phyloP scores from a whole-genome alignment of 2,113 vertebrate species.

The Suncus etruscus region DNA sequence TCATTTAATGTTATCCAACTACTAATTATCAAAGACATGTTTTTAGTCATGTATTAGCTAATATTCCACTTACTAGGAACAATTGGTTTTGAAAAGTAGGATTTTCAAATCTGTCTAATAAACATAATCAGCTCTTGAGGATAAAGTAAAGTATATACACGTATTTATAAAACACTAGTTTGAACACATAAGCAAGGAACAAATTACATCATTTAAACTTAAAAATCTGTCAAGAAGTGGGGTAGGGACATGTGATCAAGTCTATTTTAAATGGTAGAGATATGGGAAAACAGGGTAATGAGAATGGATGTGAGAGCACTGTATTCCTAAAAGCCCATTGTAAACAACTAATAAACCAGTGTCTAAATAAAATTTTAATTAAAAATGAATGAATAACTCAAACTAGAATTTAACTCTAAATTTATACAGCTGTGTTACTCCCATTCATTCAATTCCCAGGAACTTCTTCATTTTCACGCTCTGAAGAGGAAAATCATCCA shows the following conservation, averaged over 20 bases:
- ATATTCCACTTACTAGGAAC: background rate
- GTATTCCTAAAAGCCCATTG: too few species aligned
- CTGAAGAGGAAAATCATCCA: background rate
- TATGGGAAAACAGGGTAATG: too few species aligned
- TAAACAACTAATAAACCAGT: too few species aligned
- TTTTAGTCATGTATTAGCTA: background rate
- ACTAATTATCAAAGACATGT: background rate
- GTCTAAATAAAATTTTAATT: too few species aligned
- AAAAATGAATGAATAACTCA: background rate
- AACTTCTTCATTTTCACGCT: background rate
- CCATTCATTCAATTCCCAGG: background rate
- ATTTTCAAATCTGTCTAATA: background rate
- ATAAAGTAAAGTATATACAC: too few species aligned
- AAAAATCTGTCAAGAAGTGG: too few species aligned
- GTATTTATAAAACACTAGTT: too few species aligned
- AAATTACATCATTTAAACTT: too few species aligned
- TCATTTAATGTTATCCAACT: slow-evolving; percentile 11
- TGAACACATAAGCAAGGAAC: too few species aligned
- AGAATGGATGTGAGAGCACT: too few species aligned
- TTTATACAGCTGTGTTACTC: background rate
- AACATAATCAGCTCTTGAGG: background rate
- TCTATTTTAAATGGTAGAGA: too few species aligned
- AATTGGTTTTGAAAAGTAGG: slow-evolving; percentile 1
- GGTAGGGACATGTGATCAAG: too few species aligned
- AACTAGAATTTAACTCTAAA: background rate